Evolutionary conservation across 1,140 invertebrate species (phyloP).

Genomic region (Probaryconus sp.): DNA sequence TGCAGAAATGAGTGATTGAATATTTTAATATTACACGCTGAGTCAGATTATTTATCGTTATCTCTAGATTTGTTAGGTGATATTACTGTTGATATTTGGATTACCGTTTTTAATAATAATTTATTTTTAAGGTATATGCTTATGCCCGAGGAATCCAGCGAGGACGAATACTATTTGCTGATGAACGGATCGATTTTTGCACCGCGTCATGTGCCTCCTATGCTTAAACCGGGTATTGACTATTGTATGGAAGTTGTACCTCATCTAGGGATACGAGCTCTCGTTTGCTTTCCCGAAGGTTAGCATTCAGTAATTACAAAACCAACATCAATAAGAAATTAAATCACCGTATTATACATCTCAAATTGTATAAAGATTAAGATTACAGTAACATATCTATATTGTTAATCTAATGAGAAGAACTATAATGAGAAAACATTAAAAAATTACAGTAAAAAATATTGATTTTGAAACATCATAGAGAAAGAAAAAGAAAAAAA

Average conservation of each 20-base stretch:
- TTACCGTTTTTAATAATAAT: constrained; percentile 8
- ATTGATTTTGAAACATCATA: too few species aligned
- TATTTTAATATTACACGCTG: too few species aligned
- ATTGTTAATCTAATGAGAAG: too few species aligned
- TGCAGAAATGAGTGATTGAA: too few species aligned
- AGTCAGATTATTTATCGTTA: constrained; percentile 4
- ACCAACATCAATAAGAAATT: constrained; percentile 22
- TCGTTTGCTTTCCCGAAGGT: constrained; percentile 76
- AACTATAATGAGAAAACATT: too few species aligned
- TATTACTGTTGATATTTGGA: background rate
- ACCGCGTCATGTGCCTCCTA: constrained; percentile 72
- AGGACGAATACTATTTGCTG: constrained; percentile 80
- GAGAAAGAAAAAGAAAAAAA: too few species aligned
- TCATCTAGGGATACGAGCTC: constrained; percentile 69
- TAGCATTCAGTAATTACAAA: constrained; percentile 8
- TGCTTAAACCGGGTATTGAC: constrained; percentile 77
- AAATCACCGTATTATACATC: background rate
- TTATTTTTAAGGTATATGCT: constrained; percentile 77
- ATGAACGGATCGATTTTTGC: constrained; percentile 80
- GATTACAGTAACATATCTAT: too few species aligned
- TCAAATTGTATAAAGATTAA: background rate
- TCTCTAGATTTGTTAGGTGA: constrained; percentile 1
- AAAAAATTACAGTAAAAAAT: too few species aligned
- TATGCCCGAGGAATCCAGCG: constrained; percentile 74
- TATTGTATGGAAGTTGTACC: constrained; percentile 78